Conservation (phyloP, 2,797 vertebrate species). For the Eurystomus glaucurus region DNA sequence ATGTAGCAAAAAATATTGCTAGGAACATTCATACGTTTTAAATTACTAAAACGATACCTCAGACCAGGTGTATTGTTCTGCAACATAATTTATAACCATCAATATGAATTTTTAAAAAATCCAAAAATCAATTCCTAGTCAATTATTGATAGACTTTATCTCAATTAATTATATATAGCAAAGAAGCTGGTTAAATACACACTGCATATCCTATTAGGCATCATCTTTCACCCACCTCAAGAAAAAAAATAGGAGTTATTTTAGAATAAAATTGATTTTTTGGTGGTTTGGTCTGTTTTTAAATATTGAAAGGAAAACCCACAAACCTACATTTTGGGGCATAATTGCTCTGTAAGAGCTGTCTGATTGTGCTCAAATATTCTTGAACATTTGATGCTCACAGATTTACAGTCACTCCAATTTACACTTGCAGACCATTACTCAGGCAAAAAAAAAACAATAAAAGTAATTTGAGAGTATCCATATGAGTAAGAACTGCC, state of each 20-base stretch:
- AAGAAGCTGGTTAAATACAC: not conserved
- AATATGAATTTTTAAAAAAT: not conserved
- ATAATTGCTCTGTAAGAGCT: not conserved
- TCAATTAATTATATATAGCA: not conserved
- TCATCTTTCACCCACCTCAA: slow-evolving; percentile 13
- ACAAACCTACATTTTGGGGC: not conserved
- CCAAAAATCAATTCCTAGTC: slow-evolving; percentile 5
- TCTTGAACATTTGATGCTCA: not conserved
- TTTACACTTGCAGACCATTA: not conserved
- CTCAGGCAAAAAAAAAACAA: not conserved
- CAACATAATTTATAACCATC: not conserved
- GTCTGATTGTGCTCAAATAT: not conserved
- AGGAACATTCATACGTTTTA: not conserved
- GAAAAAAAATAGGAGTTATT: slow-evolving; percentile 31
- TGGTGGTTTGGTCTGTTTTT: not conserved
- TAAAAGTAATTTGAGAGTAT: not conserved
- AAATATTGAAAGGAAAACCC: slow-evolving; percentile 40
- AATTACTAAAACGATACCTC: not conserved
- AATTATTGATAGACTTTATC: slow-evolving; percentile 4
- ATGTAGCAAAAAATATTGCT: not conserved
- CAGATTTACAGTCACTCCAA: not conserved
- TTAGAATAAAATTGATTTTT: slow-evolving; percentile 52
- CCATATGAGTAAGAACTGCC: not conserved
- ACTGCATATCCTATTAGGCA: not conserved
- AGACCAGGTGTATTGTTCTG: not conserved